Base-by-base conservation (phyloP, 2,888 invertebrate species). In the Calameuta idolon region DNA sequence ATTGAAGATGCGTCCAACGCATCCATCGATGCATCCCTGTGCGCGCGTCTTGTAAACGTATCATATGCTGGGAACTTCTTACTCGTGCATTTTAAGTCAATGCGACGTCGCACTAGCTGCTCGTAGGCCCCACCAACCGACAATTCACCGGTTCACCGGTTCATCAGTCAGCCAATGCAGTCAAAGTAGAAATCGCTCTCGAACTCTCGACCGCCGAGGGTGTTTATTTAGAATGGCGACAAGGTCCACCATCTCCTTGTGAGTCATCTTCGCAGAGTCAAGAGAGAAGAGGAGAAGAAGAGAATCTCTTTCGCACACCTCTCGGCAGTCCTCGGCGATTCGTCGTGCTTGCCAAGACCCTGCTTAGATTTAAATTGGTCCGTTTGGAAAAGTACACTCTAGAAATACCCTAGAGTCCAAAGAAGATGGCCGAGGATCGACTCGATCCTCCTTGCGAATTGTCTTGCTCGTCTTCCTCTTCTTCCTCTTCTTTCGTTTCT, bases 191-290 rank as follows among this genome's bases (percentile, higher is more conserved):
- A 35, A 35, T 15, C 15, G 40, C 15, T 40, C 4, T 79, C 75
- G 71, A 75, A 75, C 74, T 71, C 75, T 77, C 79, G 69, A 40
- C 15, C 15, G 15, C 77, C 82, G 74, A 81, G 79, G 83, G 87
- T 87, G 87, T 88, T 89, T 89, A 89, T 89, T 87, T 88, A 87
- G 85, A 89, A 88, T 85, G 87, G 83, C 85, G 84, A 84, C 85
- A 85, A 85, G 87, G 85, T 89, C 86, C 84, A 79, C 81, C 80
- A 73, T 83, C 82, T 79, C 75, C 69, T 74, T 82, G 77, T 83
- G 84, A 82, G 81, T 83, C 83, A 83, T 77, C 80, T 75, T 77
- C 80, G 80, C 79, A 75, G 81, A 73, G 79, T 78, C 78, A 77
- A 81, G 80, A 74, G 73, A 78, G 73, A 71, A 69, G 71, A 68